Evolutionary conservation across 2,113 vertebrate genomes (phyloP).

Genomic region (Micronycteris hirsuta): DNA sequence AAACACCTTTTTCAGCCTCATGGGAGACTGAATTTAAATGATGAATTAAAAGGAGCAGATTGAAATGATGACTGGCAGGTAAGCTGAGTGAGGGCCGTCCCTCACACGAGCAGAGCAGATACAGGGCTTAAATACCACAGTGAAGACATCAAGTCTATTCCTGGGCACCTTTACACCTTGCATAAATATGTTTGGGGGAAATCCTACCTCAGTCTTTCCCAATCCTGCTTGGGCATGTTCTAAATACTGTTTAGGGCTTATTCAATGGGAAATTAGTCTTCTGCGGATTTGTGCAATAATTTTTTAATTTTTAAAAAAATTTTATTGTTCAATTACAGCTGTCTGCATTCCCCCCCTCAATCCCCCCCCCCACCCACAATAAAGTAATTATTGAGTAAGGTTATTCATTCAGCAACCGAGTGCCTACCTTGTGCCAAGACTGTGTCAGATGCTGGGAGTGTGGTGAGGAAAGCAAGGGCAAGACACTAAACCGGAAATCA

Average conservation of each 20-base stretch:
- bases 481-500: background rate
- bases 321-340: no score
- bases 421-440: background rate
- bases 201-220: background rate
- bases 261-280: background rate
- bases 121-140: background rate
- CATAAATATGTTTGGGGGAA: background rate
- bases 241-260: background rate
- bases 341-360: no score
- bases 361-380: no score
- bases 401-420: background rate
- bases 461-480: background rate
- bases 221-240: background rate
- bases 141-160: background rate
- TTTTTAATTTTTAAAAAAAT: no score
- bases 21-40: constrained; percentile 20
- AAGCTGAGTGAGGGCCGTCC: background rate
- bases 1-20: background rate
- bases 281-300: background rate
- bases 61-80: background rate
- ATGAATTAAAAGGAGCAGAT: background rate
- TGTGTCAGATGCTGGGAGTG: background rate
- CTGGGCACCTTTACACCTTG: background rate
- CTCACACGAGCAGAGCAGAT: background rate
- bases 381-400: background rate